Conservation (phyloP, 2,113 vertebrate genomes). For the Dascyllus trimaculatus region DNA sequence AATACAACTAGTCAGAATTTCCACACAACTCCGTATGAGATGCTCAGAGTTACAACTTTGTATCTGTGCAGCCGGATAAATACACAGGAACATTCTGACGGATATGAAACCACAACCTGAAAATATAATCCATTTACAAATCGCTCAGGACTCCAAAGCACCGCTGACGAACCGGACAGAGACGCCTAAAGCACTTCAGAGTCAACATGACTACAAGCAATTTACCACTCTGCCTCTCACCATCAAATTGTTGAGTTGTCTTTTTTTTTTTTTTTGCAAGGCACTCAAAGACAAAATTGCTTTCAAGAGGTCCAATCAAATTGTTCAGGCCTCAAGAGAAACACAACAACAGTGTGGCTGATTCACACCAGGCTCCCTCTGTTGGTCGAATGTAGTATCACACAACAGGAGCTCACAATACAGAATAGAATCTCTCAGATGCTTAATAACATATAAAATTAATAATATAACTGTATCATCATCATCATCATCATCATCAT, state of each 20-base stretch:
- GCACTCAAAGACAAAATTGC: constrained; percentile 22
- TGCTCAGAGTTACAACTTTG: neutral
- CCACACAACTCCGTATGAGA: neutral
- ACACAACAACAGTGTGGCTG: neutral
- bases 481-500: too few relatives aligned
- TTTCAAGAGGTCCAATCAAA: constrained; percentile 35
- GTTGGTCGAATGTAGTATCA: constrained; percentile 35
- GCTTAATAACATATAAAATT: neutral
- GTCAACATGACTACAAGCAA: constrained; percentile 4
- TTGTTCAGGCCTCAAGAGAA: neutral
- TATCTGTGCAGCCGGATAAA: neutral
- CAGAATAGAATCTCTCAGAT: neutral
- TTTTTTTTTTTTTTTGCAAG: neutral
- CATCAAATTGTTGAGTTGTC: constrained; percentile 8
- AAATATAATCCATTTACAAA: neutral
- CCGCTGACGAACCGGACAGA: neutral
- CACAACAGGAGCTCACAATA: neutral
- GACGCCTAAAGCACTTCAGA: neutral
- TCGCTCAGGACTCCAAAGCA: constrained; percentile 8
- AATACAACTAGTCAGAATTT: neutral
- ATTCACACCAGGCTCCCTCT: constrained; percentile 53
- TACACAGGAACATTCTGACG: neutral
- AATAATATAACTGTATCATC: neutral
- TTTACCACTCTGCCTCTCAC: constrained; percentile 10
- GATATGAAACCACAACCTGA: neutral